Conservation (phyloP, 2,113 vertebrate species). For the Sialia sialis region DNA sequence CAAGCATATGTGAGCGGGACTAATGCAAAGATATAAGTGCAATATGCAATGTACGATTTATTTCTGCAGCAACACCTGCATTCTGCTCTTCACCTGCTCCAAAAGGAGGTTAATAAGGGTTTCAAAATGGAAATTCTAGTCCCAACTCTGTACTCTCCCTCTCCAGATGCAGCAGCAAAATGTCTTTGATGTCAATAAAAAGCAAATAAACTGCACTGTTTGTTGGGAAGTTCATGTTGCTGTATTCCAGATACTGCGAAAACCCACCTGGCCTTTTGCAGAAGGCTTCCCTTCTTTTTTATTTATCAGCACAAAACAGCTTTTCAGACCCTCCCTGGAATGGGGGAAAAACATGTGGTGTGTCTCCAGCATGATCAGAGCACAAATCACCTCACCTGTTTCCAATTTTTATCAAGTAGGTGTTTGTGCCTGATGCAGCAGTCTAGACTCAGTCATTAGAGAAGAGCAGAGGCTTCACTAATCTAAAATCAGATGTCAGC, state of each 20-base stretch:
- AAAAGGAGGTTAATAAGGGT: neutral
- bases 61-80: neutral
- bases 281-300: neutral
- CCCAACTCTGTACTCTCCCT: neutral
- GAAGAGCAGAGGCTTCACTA: neutral
- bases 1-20: neutral
- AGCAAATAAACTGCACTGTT: neutral
- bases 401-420: neutral
- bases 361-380: neutral
- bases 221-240: neutral
- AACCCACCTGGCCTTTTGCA: neutral
- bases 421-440: neutral
- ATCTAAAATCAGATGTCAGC: neutral
- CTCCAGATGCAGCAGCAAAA: neutral
- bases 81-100: neutral
- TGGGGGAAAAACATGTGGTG: neutral
- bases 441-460: neutral
- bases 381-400: neutral
- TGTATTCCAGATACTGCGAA: neutral
- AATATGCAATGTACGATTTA: neutral
- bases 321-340: neutral
- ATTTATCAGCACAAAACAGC: neutral
- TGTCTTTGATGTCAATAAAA: neutral
- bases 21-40: neutral
- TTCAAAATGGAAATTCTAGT: neutral